Conservation (phyloP, 2,113 vertebrate genomes). For the Platanista minor region DNA sequence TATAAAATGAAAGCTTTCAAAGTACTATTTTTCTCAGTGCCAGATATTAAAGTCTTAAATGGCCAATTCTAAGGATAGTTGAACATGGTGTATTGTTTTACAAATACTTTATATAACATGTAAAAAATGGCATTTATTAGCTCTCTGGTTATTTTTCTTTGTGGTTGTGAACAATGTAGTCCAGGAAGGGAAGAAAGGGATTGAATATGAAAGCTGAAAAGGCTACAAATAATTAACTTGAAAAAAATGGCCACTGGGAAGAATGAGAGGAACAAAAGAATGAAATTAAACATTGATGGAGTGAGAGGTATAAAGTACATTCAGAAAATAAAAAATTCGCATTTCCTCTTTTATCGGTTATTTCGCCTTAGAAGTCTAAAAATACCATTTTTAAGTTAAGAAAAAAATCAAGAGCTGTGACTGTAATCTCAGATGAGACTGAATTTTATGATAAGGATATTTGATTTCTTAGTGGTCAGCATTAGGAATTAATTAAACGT, state of each 20-base stretch:
- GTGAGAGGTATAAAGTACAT: background rate
- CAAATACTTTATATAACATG: constrained; percentile 67
- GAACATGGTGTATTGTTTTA: constrained; percentile 62
- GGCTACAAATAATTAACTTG: constrained; percentile 42
- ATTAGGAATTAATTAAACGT: background rate
- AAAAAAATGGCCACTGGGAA: background rate
- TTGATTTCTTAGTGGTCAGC: background rate
- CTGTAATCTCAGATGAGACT: background rate
- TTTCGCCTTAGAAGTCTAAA: background rate
- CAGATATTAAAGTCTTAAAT: constrained; percentile 64
- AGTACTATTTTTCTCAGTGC: constrained; percentile 59
- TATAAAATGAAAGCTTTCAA: constrained; percentile 67
- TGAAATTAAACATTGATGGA: background rate
- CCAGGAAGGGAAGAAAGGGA: background rate
- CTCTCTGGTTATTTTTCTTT: constrained; percentile 59
- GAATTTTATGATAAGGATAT: background rate
- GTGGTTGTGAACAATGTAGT: constrained; percentile 28
- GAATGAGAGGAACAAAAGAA: background rate
- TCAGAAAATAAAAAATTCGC: background rate
- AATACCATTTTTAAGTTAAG: background rate
- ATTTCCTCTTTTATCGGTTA: background rate
- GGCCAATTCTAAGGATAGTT: constrained; percentile 61
- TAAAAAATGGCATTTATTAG: constrained; percentile 63
- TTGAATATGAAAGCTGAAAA: constrained; percentile 29
- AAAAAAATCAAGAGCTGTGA: background rate